Conservation (phyloP, 2,113 vertebrate genomes). For the Hystrix cristata region DNA sequence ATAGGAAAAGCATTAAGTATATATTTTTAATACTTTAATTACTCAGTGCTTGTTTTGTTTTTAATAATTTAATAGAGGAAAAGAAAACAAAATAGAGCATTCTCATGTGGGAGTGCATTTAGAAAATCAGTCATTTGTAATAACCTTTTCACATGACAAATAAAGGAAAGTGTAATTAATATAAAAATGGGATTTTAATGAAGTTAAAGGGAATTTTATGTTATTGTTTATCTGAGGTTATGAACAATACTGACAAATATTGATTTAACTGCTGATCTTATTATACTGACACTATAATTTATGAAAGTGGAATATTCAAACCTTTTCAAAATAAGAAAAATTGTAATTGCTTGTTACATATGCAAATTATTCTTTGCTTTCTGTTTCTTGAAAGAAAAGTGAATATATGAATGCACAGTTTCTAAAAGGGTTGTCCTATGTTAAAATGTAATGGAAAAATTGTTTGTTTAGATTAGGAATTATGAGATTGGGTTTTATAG, state of each 20-base stretch:
- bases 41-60: slow-evolving; percentile 61
- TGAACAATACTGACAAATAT: not conserved
- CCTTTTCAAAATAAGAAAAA: slow-evolving; percentile 36
- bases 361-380: not conserved
- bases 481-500: not conserved
- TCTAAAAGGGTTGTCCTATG: not conserved
- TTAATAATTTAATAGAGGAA: slow-evolving; percentile 78
- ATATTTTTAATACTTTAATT: slow-evolving; percentile 45
- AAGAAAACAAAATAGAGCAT: slow-evolving; percentile 55
- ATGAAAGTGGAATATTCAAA: not conserved
- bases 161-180: slow-evolving; percentile 53
- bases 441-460: not conserved
- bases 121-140: slow-evolving; percentile 57
- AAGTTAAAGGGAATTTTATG: not conserved
- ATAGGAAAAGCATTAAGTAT: slow-evolving; percentile 70
- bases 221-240: not conserved
- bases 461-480: not conserved
- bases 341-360: not conserved
- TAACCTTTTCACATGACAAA: slow-evolving; percentile 60
- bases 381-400: slow-evolving; percentile 34
- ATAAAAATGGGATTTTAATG: not conserved
- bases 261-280: not conserved
- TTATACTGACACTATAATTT: not conserved
- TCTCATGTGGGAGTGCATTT: slow-evolving; percentile 34
- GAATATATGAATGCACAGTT: not conserved